These are phyloP conservation scores for Xenus cinereus DNA, from an alignment of 2,113 vertebrate species.

Conservation along the genomic window DNA sequence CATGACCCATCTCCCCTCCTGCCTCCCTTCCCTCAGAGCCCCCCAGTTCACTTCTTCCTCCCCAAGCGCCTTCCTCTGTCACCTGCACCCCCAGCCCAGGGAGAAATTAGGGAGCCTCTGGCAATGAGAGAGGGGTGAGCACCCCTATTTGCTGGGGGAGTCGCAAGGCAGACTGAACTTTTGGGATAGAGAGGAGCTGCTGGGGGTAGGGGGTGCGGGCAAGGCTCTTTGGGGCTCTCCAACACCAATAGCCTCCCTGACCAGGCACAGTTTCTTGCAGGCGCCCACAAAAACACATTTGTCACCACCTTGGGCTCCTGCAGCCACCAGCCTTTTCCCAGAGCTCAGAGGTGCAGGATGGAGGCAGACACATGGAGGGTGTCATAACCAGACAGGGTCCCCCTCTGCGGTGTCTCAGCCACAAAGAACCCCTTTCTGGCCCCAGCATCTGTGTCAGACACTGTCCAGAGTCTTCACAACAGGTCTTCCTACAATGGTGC, in stretches of 20 bases:
- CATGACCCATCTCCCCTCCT: fast-evolving
- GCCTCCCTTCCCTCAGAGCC: neutral
- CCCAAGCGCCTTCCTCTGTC: neutral
- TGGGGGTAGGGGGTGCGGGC: fast-evolving
- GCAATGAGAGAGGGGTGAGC: neutral
- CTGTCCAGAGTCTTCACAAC: neutral
- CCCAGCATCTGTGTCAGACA: neutral
- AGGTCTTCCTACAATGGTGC: fast-evolving
- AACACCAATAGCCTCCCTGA: neutral
- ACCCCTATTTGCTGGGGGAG: neutral
- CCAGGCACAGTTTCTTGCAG: neutral
- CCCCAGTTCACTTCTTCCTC: neutral
- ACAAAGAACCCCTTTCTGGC: neutral
- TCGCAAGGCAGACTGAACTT: fast-evolving
- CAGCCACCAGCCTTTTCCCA: neutral
- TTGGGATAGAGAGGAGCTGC: neutral
- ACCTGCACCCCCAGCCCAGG: neutral
- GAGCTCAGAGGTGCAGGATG: neutral
- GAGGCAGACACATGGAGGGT: neutral
- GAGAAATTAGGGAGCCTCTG: neutral
- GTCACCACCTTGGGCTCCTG: neutral
- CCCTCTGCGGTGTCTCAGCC: neutral
- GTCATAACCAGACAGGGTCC: neutral
- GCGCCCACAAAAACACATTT: neutral
- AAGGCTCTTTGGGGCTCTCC: neutral